These are phyloP conservation scores for Tetramorium alpestre DNA, from an alignment of 1,140 invertebrate genomes.

Conservation along the genomic window DNA sequence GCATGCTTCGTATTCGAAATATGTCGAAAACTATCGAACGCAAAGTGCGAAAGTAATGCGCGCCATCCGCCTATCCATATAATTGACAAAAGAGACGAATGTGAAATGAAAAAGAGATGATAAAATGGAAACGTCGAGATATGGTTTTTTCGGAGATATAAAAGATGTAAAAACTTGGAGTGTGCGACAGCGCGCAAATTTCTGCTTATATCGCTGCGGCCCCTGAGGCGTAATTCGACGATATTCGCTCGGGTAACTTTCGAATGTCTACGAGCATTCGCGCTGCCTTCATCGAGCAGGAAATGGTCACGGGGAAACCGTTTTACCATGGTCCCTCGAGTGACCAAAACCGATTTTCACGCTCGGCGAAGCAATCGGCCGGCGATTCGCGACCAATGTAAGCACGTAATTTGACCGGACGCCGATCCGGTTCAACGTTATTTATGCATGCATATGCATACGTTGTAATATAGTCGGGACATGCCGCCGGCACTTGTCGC, in stretches of 20 bases:
- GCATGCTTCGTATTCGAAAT: not conserved
- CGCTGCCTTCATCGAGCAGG: constrained; percentile 55
- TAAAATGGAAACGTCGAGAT: not conserved
- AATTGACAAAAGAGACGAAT: not conserved
- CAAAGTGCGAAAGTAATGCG: not conserved
- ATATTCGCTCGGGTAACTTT: constrained; percentile 57
- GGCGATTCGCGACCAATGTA: constrained; percentile 67
- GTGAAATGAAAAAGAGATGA: not conserved
- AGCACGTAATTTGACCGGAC: constrained; percentile 66
- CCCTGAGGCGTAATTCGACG: constrained; percentile 30
- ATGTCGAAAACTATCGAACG: not conserved
- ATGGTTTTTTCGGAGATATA: not conserved
- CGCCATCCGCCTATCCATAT: not conserved
- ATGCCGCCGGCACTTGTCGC: constrained; percentile 41
- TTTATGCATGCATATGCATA: constrained; percentile 60
- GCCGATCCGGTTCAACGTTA: constrained; percentile 54
- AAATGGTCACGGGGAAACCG: constrained; percentile 69
- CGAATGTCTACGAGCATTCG: constrained; percentile 60
- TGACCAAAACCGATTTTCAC: constrained; percentile 71
- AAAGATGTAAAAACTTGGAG: not conserved
- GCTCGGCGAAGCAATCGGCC: constrained; percentile 63
- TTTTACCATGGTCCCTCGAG: constrained; percentile 68
- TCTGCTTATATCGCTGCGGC: not conserved
- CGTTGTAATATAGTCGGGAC: constrained; percentile 41
- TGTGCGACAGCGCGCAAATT: constrained; percentile 2